A percentile compares a stretch with the other conserved stretches of the same genome.
These are phyloP conservation scores for Bradysia coprophila DNA, from an alignment of 1,140 invertebrate species.

Conservation along the genomic window DNA sequence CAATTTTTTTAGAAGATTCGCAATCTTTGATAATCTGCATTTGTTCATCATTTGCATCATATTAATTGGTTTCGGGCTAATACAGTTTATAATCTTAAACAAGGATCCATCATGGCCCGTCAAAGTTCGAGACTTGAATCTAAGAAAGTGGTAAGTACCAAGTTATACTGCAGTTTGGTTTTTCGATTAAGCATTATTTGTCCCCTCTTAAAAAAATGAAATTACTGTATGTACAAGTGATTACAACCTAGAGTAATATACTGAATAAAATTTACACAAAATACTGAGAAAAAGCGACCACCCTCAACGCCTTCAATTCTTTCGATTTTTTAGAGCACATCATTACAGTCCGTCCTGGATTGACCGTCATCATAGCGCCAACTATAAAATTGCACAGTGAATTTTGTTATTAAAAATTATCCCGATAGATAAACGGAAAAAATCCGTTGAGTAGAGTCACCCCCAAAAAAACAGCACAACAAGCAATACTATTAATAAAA, in stretches of 20 bases:
- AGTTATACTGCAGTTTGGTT: slow-evolving; percentile 1
- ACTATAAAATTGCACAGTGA: too few relatives aligned
- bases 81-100: too few relatives aligned
- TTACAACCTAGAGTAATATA: too few relatives aligned
- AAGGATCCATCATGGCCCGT: slow-evolving; percentile 21
- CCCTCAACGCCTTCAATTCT: neutral
- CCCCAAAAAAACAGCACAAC: neutral
- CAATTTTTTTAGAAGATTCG: too few relatives aligned
- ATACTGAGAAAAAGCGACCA: neutral
- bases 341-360: neutral
- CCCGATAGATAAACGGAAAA: neutral
- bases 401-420: neutral
- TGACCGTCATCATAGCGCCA: too few relatives aligned
- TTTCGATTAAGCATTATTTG: neutral
- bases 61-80: too few relatives aligned
- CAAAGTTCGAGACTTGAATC: slow-evolving; percentile 22
- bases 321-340: neutral
- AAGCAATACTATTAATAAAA: neutral
- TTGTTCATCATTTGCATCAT: too few relatives aligned
- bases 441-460: neutral
- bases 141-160: slow-evolving; percentile 29
- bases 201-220: neutral
- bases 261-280: neutral
- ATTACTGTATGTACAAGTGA: neutral
- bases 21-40: too few relatives aligned